Evolutionary conservation across 1,140 invertebrate genomes (phyloP).

Genomic region (Euborellia annulipes): DNA sequence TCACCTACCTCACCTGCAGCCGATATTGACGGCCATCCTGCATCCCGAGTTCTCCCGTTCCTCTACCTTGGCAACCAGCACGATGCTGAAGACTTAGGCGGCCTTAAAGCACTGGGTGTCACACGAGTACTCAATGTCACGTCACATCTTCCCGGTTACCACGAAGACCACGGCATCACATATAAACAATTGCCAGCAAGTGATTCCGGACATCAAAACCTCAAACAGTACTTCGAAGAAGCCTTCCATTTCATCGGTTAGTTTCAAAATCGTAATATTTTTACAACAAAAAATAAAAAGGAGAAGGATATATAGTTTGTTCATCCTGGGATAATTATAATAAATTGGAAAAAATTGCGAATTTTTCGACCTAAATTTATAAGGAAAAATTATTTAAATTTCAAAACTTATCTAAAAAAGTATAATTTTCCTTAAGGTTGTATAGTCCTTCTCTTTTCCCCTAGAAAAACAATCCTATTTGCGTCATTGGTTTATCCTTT

Average conservation of each 20-base stretch:
- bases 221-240: conserved; percentile 84
- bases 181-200: conserved; percentile 70
- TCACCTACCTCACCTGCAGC: conserved; percentile 19
- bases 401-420: too few species aligned
- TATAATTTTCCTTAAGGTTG: too few species aligned
- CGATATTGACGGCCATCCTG: conserved; percentile 60
- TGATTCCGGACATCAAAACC: conserved; percentile 76
- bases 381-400: too few species aligned
- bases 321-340: too few species aligned
- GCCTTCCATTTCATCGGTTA: conserved; percentile 83
- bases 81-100: conserved; percentile 58
- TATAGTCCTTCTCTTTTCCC: too few species aligned
- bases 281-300: too few species aligned
- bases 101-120: conserved; percentile 47
- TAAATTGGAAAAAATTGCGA: too few species aligned
- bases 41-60: conserved; percentile 71
- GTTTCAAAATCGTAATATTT: conserved; percentile 23
- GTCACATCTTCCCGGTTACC: conserved; percentile 54
- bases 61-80: conserved; percentile 73
- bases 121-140: conserved; percentile 72
- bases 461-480: too few species aligned
- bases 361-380: too few species aligned
- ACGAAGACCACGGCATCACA: conserved; percentile 50
- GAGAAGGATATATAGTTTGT: too few species aligned
- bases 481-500: too few species aligned